Percentiles rank a stretch among this genome's conserved stretches.
phyloP scores from a whole-genome alignment of 2,113 vertebrate species.

The Otus sunia region DNA sequence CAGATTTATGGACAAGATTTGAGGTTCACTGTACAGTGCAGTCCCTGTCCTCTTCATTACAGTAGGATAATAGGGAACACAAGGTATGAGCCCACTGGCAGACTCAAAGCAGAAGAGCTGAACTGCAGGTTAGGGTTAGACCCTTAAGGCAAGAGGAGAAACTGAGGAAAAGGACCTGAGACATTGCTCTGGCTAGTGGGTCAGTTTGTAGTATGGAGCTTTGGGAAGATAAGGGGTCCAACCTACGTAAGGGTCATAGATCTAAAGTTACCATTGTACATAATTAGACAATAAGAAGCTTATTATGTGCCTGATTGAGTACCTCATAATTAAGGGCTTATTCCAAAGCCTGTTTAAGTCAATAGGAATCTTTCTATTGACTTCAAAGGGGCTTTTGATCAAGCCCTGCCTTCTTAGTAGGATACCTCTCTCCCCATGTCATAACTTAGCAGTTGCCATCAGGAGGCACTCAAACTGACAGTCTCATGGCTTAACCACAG shows the following conservation, averaged over 20 bases:
- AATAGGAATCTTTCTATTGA: conserved; percentile 40
- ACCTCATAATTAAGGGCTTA: conserved; percentile 10
- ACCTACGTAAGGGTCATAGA: background rate
- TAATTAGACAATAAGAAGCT: conserved; percentile 40
- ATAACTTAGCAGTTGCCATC: background rate
- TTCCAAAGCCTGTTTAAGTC: conserved; percentile 50
- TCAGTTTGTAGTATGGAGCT: background rate
- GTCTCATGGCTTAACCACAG: background rate
- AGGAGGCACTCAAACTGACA: conserved; percentile 4
- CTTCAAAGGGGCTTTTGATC: conserved; percentile 60
- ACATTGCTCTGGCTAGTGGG: background rate
- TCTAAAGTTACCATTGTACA: conserved; percentile 7
- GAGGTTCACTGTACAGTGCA: rapidly evolving
- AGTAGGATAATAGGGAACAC: background rate
- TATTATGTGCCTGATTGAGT: background rate
- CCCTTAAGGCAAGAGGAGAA: background rate
- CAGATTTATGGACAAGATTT: background rate
- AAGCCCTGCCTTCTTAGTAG: background rate
- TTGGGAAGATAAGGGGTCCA: background rate
- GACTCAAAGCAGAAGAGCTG: background rate
- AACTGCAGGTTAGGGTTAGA: background rate
- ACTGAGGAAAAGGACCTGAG: background rate
- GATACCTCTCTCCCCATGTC: background rate
- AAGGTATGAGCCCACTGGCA: background rate
- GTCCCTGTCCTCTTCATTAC: background rate